These are phyloP conservation scores for Struthidea cinerea DNA, from an alignment of 2,113 vertebrate species.

Conservation along the genomic window DNA sequence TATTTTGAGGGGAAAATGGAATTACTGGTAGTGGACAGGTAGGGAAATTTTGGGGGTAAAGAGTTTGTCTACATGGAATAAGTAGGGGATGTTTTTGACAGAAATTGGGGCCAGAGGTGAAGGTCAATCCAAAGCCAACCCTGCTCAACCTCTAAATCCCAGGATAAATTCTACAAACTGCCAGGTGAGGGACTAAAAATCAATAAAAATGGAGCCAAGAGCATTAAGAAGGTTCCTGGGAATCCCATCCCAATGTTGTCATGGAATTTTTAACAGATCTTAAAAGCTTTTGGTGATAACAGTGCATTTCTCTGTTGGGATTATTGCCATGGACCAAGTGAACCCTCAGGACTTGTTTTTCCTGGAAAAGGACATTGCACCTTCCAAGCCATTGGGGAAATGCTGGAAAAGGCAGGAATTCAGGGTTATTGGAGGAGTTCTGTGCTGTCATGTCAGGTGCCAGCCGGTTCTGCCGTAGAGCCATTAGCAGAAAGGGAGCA, in stretches of 20 bases:
- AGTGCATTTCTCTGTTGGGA: not conserved
- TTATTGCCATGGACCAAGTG: no score
- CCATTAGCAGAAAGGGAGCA: not conserved
- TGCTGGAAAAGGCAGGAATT: not conserved
- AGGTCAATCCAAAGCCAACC: not conserved
- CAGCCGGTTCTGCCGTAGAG: not conserved
- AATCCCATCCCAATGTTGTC: not conserved
- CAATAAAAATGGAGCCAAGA: not conserved
- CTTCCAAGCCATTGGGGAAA: not conserved
- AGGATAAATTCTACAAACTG: not conserved
- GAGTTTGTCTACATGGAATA: not conserved
- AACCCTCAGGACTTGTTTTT: not conserved
- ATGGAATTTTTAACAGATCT: not conserved
- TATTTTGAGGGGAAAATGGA: not conserved
- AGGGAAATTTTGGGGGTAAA: not conserved
- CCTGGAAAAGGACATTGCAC: not conserved
- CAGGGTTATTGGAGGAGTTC: not conserved
- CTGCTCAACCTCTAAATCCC: not conserved
- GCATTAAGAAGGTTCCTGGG: not conserved
- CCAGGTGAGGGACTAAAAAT: not conserved
- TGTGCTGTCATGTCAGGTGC: not conserved
- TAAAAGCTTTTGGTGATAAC: not conserved
- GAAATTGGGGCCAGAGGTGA: not conserved
- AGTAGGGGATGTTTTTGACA: not conserved
- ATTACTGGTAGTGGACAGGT: not conserved